These are phyloP conservation scores for Poeciliopsis prolifica DNA, from an alignment of 2,113 vertebrate genomes.

Conservation along the genomic window DNA sequence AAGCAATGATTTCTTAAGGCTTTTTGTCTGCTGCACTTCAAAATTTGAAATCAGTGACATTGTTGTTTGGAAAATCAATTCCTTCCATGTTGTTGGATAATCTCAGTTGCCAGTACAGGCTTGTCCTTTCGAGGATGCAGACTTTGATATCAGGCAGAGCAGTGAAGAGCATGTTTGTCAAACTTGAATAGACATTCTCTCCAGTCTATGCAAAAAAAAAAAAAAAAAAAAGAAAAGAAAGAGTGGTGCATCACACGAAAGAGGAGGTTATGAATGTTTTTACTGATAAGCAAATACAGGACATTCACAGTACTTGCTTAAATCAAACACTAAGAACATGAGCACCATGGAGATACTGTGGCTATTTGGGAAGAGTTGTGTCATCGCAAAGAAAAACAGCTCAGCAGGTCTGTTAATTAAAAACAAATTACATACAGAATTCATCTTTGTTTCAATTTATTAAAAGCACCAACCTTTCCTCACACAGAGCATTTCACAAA, in stretches of 20 bases:
- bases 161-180: constrained; percentile 30
- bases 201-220: constrained; percentile 44
- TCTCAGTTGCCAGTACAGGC: background rate
- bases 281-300: constrained; percentile 57
- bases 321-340: constrained; percentile 2
- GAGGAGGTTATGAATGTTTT: constrained; percentile 45
- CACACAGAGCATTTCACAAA: no score
- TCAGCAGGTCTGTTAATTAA: no score
- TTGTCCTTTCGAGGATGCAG: background rate
- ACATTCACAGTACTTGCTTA: constrained; percentile 44
- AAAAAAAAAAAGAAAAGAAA: constrained; percentile 52
- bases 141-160: constrained; percentile 32
- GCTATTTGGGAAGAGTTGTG: no score
- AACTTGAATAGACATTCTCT: constrained; percentile 53
- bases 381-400: no score
- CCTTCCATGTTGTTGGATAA: constrained; percentile 23
- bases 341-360: no score
- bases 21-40: constrained; percentile 35
- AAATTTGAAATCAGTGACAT: constrained; percentile 21
- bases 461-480: no score
- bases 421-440: no score
- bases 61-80: constrained; percentile 24
- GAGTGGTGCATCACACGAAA: constrained; percentile 52
- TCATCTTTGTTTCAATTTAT: no score
- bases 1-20: constrained; percentile 51